These are phyloP conservation scores for Loxodonta africana DNA, from an alignment of 2,113 vertebrate species.

Conservation along the genomic window DNA sequence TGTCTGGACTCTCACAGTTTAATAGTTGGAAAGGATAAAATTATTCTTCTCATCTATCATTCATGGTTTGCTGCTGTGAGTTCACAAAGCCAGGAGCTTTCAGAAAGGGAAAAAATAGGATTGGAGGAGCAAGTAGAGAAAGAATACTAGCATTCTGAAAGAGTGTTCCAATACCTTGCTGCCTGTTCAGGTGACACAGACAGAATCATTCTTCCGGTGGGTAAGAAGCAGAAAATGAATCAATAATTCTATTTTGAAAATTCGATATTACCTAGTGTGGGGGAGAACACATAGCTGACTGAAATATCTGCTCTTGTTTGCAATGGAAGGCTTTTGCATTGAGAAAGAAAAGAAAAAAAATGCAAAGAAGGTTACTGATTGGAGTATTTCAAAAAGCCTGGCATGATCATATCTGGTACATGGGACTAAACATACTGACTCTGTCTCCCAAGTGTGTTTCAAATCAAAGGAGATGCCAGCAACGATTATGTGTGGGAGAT, in stretches of 20 bases:
- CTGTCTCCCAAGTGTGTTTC: neutral
- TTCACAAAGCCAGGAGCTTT: conserved; percentile 39
- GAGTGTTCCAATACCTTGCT: neutral
- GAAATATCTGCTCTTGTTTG: neutral
- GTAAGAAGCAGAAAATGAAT: neutral
- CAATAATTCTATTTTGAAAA: neutral
- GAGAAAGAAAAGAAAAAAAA: neutral
- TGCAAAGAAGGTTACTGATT: neutral
- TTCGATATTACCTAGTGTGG: neutral
- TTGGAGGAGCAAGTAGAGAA: neutral
- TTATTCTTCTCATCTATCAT: conserved; percentile 54
- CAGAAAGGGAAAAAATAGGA: neutral
- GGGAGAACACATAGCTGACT: neutral
- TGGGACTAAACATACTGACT: neutral
- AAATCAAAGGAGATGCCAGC: neutral
- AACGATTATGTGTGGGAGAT: neutral
- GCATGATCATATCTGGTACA: too few species aligned
- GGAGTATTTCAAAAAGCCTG: neutral
- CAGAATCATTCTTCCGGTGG: neutral
- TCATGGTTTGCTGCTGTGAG: conserved; percentile 47
- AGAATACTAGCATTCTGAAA: neutral
- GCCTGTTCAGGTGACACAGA: neutral
- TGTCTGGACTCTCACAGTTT: neutral
- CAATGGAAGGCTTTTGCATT: neutral
- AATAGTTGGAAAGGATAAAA: neutral